A percentile compares a stretch with the other conserved stretches of the same genome.
Conservation (phyloP, 2,113 vertebrate genomes). For the Pterocles burchelli region DNA sequence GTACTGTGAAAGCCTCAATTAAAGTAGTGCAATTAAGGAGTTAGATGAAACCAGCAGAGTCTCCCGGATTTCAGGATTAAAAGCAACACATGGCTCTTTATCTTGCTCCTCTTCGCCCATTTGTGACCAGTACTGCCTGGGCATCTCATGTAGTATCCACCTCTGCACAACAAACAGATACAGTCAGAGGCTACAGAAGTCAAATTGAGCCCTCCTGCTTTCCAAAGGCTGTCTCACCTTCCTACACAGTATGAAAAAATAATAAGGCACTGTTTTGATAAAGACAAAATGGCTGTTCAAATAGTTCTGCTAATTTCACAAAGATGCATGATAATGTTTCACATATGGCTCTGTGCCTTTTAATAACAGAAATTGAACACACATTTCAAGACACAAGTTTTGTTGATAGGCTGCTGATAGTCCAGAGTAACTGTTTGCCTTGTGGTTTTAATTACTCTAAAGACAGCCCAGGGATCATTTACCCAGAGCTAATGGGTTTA, state of each 20-base stretch:
- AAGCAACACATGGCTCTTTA: neutral
- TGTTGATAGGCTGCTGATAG: conserved; percentile 80
- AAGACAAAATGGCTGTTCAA: conserved; percentile 80
- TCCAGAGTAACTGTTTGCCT: conserved; percentile 73
- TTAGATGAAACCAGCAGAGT: neutral
- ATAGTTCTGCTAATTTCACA: conserved; percentile 81
- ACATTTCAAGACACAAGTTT: conserved; percentile 79
- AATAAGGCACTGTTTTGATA: conserved; percentile 68
- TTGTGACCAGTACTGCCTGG: neutral
- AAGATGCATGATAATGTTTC: conserved; percentile 80
- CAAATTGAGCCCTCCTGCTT: neutral
- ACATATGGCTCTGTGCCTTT: conserved; percentile 79
- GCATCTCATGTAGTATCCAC: neutral
- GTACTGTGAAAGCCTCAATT: neutral
- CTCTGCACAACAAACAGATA: neutral
- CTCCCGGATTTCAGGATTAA: neutral
- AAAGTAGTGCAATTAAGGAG: neutral
- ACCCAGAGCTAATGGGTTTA: conserved; percentile 71
- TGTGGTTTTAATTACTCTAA: conserved; percentile 83
- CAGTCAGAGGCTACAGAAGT: neutral
- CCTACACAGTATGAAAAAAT: conserved; percentile 40
- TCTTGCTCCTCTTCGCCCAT: neutral
- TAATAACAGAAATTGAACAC: conserved; percentile 83
- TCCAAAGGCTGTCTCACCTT: conserved; percentile 46
- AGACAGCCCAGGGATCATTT: conserved; percentile 81